Evolutionary conservation across 2,888 invertebrate species (phyloP), one percentile per base, ranked within the genome.

Genomic region (Crocallis elinguaria): DNA sequence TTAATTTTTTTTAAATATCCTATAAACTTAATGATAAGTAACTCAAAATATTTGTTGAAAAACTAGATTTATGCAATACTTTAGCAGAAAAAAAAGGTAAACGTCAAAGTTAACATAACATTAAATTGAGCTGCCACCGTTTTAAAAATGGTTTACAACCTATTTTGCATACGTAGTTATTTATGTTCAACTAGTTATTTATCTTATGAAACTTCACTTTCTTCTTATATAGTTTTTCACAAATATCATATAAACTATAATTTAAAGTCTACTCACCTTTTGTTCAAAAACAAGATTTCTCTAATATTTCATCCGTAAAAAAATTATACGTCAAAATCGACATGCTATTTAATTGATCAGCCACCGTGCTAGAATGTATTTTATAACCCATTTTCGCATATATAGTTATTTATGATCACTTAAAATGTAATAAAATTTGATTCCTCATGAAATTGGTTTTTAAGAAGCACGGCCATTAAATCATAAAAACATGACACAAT

Each of bases 381-480:
- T 76, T 68, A 79, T 62, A 53, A 55, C 38, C 44, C 49, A 69
- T 71, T 74, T 79, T 73, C 66, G 71, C 73, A 66, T 68, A 67
- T 62, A 49, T 23, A 36, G 37, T 60, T 56, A 67, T 79, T 77
- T 71, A 81, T 70, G 63, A 57, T 46, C 66, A 71, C 66, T 79
- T 75, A 67, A 69, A 75, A 73, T 60, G 56, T 57, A 38, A 72
- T 79, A 73, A 76, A 77, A 69, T 57, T 65, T 54, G 59, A 68
- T 64, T 60, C 53, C 58, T 23, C 13, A n/a, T 19, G 51, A 53
- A 67, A 67, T 63, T 59, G 57, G 39, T 50, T 44, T 48, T 49
- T 57, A 27, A 54, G 51, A 38, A 53, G 65, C 54, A 50, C 62
- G 56, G 62, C 63, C 49, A 46, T 60, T 69, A 66, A 65, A 62